These are phyloP conservation scores for Sphecodes monilicornis DNA, from an alignment of 2,888 invertebrate genomes.

Conservation along the genomic window DNA sequence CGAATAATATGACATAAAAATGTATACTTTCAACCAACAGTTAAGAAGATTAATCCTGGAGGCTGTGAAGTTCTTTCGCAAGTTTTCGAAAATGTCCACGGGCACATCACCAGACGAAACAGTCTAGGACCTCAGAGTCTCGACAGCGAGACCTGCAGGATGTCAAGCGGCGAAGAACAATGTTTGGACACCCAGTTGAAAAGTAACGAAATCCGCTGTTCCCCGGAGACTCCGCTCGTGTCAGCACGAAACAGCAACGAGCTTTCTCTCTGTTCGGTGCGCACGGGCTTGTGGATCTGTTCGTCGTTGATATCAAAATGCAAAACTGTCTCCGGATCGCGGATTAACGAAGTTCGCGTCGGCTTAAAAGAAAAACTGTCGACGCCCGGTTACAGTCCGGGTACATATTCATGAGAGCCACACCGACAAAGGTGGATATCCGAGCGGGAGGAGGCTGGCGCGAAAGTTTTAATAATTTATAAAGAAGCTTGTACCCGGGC, in stretches of 20 bases:
- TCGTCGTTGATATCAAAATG: constrained; percentile 48
- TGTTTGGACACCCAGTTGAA: neutral
- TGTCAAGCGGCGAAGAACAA: neutral
- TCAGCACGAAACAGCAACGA: neutral
- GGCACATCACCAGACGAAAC: too few relatives aligned
- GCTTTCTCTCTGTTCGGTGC: neutral
- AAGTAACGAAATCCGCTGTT: neutral
- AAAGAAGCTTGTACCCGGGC: constrained; percentile 50
- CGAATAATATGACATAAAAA: neutral
- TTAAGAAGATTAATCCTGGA: neutral
- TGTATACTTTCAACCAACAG: neutral
- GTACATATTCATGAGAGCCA: constrained; percentile 59
- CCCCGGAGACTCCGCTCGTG: neutral
- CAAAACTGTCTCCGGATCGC: constrained; percentile 50
- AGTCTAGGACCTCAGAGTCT: neutral
- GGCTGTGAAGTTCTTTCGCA: neutral
- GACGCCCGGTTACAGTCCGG: constrained; percentile 43
- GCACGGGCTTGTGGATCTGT: neutral
- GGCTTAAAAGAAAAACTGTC: constrained; percentile 52
- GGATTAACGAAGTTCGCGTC: constrained; percentile 51
- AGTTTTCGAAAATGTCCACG: too few relatives aligned
- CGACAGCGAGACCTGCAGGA: neutral
- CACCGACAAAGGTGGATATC: constrained; percentile 54
- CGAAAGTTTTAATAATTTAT: constrained; percentile 66
- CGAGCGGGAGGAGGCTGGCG: constrained; percentile 30